Evolutionary conservation across 2,797 vertebrate genomes (phyloP), one percentile per base, ranked within the genome.

Genomic region (Pachyuromys duprasi): DNA sequence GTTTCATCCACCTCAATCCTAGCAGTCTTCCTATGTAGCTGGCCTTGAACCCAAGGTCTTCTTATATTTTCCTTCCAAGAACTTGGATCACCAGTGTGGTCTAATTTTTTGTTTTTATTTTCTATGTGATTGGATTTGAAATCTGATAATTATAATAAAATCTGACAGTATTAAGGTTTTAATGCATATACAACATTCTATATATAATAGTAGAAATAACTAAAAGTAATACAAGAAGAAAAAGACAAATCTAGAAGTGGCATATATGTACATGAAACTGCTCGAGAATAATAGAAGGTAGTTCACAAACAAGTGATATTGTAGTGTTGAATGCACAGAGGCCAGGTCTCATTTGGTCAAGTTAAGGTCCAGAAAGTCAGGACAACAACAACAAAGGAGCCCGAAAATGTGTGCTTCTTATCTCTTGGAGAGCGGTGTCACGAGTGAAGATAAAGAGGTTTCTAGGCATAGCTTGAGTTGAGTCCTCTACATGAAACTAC

Each of bases 71-170:
- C 31, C 13, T n/a, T 31, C 57, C 12, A 14, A 49, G 86, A 76
- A 63, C 57, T 62, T n/a, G 12, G 57, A 75, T 63, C 17, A n/a
- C 11, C 14, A 89, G 39, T 63, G 9, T 49, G 31, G 11, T 11
- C 39, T 57, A 63, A 6, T 8, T 45, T 57, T 72, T 76, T 55
- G 11, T 33, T 57, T 33, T 93, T 78, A 24, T 70, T 93, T 55
- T 90, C n/a, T 3, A 33, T 76, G 49, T 79, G 92, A 70, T 81
- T 93, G 55, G 31, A 49, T 90, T 45, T 17, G 74, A 95, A 53
- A 15, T 90, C 17, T 92, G 15, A 8, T 42, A n/a, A 88, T 81
- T 89, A 2, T 81, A 89, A 86, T 70, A 70, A 90, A 90, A 74
- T 53, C 69, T 45, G 75, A 42, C 11, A 80, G 22, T 49, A 8